phyloP scores from a whole-genome alignment of 2,797 vertebrate genomes.

The Myotis daubentonii region DNA sequence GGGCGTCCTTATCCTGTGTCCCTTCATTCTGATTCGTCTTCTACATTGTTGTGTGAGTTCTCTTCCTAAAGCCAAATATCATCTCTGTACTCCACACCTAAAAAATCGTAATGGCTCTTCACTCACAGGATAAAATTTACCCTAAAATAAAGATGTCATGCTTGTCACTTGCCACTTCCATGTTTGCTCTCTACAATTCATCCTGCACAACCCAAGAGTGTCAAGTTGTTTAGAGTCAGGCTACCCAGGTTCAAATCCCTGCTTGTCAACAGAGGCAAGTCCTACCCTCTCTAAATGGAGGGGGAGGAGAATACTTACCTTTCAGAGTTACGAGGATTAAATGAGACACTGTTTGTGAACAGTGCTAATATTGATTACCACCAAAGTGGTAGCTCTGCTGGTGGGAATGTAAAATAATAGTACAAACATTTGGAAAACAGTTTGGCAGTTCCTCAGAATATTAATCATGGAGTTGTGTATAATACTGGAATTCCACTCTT shows the following conservation, averaged over 20 bases:
- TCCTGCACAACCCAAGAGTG: background rate
- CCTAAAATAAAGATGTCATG: background rate
- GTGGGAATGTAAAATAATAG: background rate
- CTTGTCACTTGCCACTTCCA: background rate
- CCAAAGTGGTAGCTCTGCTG: background rate
- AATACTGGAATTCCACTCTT: background rate
- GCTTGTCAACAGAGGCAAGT: background rate
- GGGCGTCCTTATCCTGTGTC: background rate
- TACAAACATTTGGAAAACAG: background rate
- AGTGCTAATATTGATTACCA: background rate
- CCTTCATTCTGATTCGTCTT: background rate
- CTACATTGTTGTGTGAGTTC: background rate
- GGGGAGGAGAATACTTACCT: background rate
- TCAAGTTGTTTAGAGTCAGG: background rate
- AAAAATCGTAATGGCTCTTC: background rate
- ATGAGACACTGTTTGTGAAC: background rate
- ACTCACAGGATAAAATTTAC: background rate
- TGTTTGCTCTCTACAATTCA: background rate
- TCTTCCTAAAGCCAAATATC: background rate
- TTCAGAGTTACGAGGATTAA: background rate
- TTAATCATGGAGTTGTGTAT: background rate
- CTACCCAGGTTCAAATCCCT: background rate
- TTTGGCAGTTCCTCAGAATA: background rate
- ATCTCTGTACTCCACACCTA: background rate
- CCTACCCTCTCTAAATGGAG: background rate